phyloP scores from a whole-genome alignment of 2,113 vertebrate genomes.

The Zosterops pallidus region DNA sequence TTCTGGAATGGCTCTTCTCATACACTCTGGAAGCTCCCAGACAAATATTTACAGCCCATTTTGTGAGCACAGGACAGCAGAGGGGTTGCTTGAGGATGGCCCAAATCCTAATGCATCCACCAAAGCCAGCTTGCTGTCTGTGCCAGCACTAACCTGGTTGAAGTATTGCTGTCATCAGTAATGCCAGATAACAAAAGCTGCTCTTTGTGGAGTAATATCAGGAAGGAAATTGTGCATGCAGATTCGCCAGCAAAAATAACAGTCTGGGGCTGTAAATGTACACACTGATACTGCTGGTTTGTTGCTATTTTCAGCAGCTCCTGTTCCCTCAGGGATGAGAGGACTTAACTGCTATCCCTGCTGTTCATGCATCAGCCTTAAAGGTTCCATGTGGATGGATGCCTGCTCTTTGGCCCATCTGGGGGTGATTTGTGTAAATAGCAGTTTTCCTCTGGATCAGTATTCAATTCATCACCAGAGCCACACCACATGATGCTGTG shows the following conservation, averaged over 20 bases:
- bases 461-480: background rate
- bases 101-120: background rate
- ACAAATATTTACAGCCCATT: background rate
- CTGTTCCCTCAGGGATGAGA: background rate
- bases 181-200: conserved; percentile 19
- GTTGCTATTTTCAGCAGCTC: conserved; percentile 31
- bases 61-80: background rate
- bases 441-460: background rate
- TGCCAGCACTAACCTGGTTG: background rate
- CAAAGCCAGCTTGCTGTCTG: background rate
- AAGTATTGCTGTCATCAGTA: background rate
- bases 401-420: background rate
- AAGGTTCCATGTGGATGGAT: background rate
- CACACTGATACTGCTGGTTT: background rate
- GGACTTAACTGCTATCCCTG: background rate
- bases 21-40: background rate
- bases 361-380: background rate
- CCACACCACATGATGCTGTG: background rate
- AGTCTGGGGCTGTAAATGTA: background rate
- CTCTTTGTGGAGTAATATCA: conserved; percentile 39
- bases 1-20: background rate
- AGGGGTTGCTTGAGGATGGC: background rate
- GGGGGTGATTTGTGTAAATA: background rate
- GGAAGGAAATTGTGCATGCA: conserved; percentile 53
- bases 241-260: background rate